Evolutionary conservation across 2,888 invertebrate species (phyloP).

Genomic region (Acleris laterana): DNA sequence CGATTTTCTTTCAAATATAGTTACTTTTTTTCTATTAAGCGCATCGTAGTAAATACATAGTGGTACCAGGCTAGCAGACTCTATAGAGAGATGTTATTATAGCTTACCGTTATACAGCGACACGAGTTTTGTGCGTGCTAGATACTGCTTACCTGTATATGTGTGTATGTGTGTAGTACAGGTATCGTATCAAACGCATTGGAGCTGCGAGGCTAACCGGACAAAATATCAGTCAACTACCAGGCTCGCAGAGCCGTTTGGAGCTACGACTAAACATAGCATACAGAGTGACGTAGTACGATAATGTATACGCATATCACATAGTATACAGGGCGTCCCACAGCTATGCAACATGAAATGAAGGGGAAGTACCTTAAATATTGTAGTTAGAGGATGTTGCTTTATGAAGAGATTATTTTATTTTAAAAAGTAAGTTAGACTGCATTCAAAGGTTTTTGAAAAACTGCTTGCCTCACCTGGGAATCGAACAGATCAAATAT

Average conservation of each 20-base stretch:
- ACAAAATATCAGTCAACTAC: constrained; percentile 37
- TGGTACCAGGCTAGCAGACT: constrained; percentile 72
- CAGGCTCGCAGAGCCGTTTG: constrained; percentile 23
- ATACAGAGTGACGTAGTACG: constrained; percentile 8
- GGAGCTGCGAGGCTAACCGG: constrained; percentile 32
- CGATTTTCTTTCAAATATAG: constrained; percentile 46
- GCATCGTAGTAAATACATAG: constrained; percentile 80
- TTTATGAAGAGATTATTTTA: too few relatives aligned
- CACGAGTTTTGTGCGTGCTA: constrained; percentile 47
- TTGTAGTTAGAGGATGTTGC: too few relatives aligned
- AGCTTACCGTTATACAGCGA: constrained; percentile 41
- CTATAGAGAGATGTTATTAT: constrained; percentile 55
- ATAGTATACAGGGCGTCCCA: too few relatives aligned
- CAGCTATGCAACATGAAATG: too few relatives aligned
- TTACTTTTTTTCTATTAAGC: constrained; percentile 73
- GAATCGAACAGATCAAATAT: too few relatives aligned
- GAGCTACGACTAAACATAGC: constrained; percentile 9
- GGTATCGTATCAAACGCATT: constrained; percentile 35
- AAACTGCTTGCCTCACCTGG: too few relatives aligned
- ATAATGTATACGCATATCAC: neutral
- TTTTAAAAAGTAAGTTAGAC: too few relatives aligned
- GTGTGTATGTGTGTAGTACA: constrained; percentile 6
- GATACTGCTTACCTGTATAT: constrained; percentile 25
- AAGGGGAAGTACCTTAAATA: too few relatives aligned
- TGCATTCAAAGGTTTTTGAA: too few relatives aligned